A percentile compares a stretch with the other conserved stretches of the same genome.
These are phyloP conservation scores for Esox lucius DNA, from an alignment of 2,797 vertebrate species.

Conservation along the genomic window DNA sequence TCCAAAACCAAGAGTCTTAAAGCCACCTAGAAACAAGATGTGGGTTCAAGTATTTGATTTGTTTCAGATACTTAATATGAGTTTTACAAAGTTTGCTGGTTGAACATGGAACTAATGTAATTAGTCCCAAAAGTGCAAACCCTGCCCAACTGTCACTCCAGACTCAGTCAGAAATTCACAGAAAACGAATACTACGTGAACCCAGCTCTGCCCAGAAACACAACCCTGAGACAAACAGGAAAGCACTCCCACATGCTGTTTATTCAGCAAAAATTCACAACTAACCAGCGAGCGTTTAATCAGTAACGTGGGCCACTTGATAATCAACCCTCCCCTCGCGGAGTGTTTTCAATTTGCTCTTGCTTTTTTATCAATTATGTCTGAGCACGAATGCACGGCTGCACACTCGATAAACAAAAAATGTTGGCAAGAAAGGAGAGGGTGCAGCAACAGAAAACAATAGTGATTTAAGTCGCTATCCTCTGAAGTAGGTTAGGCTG, in stretches of 20 bases:
- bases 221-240: constrained; percentile 56
- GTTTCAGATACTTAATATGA: neutral
- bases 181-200: neutral
- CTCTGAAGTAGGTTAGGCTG: neutral
- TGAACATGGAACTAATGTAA: neutral
- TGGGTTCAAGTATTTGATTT: neutral
- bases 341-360: constrained; percentile 60
- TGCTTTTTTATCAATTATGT: constrained; percentile 64
- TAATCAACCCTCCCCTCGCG: constrained; percentile 56
- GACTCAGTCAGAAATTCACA: neutral
- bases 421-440: constrained; percentile 29
- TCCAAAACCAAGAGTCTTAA: neutral
- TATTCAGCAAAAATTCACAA: constrained; percentile 52
- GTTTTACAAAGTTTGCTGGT: neutral
- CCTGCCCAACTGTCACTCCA: neutral
- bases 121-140: neutral
- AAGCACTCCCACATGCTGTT: constrained; percentile 61
- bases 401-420: constrained; percentile 19
- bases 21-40: constrained; percentile 39
- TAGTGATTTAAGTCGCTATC: neutral
- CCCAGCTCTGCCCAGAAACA: constrained; percentile 41
- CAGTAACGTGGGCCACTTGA: constrained; percentile 59
- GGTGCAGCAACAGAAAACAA: constrained; percentile 20
- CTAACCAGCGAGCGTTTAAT: constrained; percentile 56
- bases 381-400: constrained; percentile 55